phyloP scores from a whole-genome alignment of 1,140 invertebrate genomes.

The Drosophila biarmipes region DNA sequence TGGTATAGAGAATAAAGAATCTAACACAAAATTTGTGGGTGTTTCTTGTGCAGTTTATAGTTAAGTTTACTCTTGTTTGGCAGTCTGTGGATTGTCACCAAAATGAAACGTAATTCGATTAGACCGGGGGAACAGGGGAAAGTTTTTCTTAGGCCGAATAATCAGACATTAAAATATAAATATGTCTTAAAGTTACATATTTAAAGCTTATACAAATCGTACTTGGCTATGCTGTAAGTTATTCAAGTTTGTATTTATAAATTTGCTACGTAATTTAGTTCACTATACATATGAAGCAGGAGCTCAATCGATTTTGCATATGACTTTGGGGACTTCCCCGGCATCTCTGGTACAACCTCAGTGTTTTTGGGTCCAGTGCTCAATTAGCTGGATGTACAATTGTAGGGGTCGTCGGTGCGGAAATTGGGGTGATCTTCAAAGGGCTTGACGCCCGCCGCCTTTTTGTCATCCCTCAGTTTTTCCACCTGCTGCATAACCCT shows the following conservation, averaged over 20 bases:
- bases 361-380: slow-evolving; percentile 33
- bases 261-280: slow-evolving; percentile 19
- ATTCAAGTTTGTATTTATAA: slow-evolving; percentile 23
- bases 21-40: background rate
- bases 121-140: slow-evolving; percentile 6
- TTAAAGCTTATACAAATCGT: slow-evolving; percentile 74
- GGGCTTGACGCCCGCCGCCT: slow-evolving; percentile 72
- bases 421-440: slow-evolving; percentile 83
- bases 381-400: slow-evolving; percentile 84
- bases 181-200: slow-evolving; percentile 29
- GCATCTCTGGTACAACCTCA: slow-evolving; percentile 64
- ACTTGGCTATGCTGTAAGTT: slow-evolving; percentile 36
- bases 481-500: slow-evolving; percentile 89
- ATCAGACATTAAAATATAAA: slow-evolving; percentile 7
- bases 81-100: slow-evolving; percentile 79
- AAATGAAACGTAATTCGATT: slow-evolving; percentile 65
- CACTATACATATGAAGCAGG: slow-evolving; percentile 26
- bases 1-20: slow-evolving; percentile 1
- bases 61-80: slow-evolving; percentile 36
- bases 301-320: slow-evolving; percentile 32
- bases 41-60: slow-evolving; percentile 34
- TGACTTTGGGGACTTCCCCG: slow-evolving; percentile 4
- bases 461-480: slow-evolving; percentile 77
- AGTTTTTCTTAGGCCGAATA: slow-evolving; percentile 22
- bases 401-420: slow-evolving; percentile 83